A percentile compares a stretch with the other conserved stretches of the same genome.
Conservation (phyloP, 1,140 invertebrate species). For the Rhopalosiphum maidis region DNA sequence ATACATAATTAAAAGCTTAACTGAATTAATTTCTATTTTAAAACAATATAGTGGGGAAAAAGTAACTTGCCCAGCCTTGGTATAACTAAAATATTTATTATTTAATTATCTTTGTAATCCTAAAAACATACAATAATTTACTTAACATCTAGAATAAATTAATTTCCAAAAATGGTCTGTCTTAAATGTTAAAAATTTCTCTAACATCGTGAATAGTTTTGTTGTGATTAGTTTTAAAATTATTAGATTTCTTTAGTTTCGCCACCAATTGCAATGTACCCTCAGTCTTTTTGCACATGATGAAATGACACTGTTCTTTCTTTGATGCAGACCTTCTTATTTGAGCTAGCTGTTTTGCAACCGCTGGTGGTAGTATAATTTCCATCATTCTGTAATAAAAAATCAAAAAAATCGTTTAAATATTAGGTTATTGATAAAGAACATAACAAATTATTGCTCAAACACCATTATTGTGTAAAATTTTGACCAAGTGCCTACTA, state of each 20-base stretch:
- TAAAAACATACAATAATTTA: background rate
- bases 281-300: conserved; percentile 58
- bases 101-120: background rate
- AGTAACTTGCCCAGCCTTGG: no score
- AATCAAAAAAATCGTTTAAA: background rate
- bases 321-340: conserved; percentile 58
- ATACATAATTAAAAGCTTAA: no score
- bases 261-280: conserved; percentile 33
- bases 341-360: conserved; percentile 59
- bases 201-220: conserved; percentile 27
- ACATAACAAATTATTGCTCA: background rate
- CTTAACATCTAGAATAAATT: background rate
- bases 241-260: conserved; percentile 2
- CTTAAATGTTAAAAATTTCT: conserved; percentile 15
- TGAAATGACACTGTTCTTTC: conserved; percentile 60
- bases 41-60: no score
- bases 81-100: background rate
- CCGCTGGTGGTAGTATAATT: conserved; percentile 59
- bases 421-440: no score
- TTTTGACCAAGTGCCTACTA: background rate
- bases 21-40: no score
- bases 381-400: conserved; percentile 59
- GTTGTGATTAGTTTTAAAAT: background rate
- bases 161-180: background rate
- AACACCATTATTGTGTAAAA: no score